phyloP scores from a whole-genome alignment of 2,113 vertebrate genomes.

The Circaetus cinerascens region DNA sequence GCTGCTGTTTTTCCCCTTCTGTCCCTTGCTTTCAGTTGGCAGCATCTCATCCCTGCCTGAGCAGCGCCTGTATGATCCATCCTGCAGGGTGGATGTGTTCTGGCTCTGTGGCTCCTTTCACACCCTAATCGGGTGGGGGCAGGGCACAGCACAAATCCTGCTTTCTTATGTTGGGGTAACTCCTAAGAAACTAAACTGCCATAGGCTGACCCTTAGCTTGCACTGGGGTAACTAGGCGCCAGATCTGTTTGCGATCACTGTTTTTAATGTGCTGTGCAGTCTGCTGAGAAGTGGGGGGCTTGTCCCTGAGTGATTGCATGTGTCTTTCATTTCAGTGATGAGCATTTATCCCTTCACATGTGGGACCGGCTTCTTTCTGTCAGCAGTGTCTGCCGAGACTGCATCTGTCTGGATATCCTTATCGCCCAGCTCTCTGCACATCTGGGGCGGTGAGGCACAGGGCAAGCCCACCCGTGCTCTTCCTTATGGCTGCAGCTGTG shows the following conservation, averaged over 20 bases:
- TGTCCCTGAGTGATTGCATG: not conserved
- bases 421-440: not conserved
- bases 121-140: rapidly evolving
- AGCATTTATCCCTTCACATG: not conserved
- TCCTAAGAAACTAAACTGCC: not conserved
- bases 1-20: not conserved
- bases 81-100: not conserved
- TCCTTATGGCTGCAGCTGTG: not conserved
- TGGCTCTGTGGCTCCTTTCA: not conserved
- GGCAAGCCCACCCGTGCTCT: not conserved
- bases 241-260: not conserved
- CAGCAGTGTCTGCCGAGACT: rapidly evolving
- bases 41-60: not conserved
- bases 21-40: not conserved
- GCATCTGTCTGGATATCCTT: not conserved
- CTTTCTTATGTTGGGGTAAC: not conserved
- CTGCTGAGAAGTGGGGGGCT: not conserved
- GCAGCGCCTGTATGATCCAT: rapidly evolving
- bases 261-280: not conserved
- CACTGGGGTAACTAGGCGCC: not conserved
- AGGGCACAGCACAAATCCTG: not conserved
- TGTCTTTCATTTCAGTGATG: not conserved
- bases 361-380: not conserved
- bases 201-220: not conserved
- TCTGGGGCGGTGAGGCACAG: not conserved